Evolutionary conservation across 2,113 vertebrate genomes (phyloP).

Genomic region (Emydocephalus ijimae): DNA sequence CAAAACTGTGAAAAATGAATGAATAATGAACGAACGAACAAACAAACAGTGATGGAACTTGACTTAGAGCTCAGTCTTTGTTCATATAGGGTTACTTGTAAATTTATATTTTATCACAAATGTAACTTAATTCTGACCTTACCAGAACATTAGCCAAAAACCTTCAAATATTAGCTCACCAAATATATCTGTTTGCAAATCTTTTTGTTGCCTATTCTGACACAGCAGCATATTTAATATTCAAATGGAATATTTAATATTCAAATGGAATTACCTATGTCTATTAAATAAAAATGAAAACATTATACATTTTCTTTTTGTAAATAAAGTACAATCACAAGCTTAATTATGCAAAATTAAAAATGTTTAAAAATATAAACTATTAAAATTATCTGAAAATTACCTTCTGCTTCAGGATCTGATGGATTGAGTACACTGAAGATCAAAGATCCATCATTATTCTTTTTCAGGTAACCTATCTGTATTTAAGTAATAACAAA

Average conservation of each 20-base stretch:
- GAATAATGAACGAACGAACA: too few species aligned
- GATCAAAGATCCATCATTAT: conserved; percentile 77
- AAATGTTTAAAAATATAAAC: neutral
- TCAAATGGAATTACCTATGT: neutral
- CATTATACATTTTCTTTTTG: neutral
- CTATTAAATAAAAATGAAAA: neutral
- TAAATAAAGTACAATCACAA: neutral
- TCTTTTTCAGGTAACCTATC: conserved; percentile 93
- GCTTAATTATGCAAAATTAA: neutral
- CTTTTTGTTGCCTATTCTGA: neutral
- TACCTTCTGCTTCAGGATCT: conserved; percentile 90
- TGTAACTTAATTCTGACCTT: neutral
- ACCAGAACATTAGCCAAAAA: neutral
- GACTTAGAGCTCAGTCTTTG: neutral
- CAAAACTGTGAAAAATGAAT: too few species aligned
- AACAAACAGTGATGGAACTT: neutral
- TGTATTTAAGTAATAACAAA: conserved; percentile 62
- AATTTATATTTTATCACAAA: neutral
- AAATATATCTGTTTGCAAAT: neutral
- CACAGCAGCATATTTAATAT: neutral
- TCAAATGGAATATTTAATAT: neutral
- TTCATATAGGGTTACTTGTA: neutral
- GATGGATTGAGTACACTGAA: conserved; percentile 90
- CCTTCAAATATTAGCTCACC: neutral
- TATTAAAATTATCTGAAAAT: neutral